These are phyloP conservation scores for Psix sp. DNA, from an alignment of 1,140 invertebrate genomes.

Conservation along the genomic window DNA sequence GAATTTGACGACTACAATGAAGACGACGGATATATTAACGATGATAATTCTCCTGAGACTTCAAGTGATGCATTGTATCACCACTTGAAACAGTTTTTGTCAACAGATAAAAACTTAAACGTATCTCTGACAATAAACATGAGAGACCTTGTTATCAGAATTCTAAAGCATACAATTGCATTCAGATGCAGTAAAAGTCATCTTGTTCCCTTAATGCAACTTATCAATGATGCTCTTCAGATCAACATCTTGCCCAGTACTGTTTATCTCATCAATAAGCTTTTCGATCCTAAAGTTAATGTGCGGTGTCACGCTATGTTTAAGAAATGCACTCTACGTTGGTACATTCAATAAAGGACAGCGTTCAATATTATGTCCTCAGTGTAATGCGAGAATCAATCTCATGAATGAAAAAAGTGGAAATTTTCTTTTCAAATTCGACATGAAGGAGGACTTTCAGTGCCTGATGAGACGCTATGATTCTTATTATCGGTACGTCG, in stretches of 20 bases:
- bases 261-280: background rate
- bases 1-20: no score
- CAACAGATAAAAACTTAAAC: background rate
- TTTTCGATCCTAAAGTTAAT: background rate
- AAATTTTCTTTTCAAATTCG: slow-evolving; percentile 1
- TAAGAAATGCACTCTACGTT: background rate
- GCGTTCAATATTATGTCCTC: background rate
- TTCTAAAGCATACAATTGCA: background rate
- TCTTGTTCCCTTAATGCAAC: background rate
- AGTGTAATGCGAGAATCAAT: background rate
- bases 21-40: no score
- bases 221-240: background rate
- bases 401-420: background rate
- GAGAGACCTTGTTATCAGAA: background rate
- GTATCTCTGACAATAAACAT: slow-evolving; percentile 2
- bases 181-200: background rate
- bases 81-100: background rate
- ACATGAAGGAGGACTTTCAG: background rate
- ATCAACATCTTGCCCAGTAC: background rate
- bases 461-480: background rate
- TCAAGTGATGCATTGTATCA: no score
- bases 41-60: no score
- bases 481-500: background rate
- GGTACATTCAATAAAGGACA: background rate
- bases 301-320: background rate